phyloP scores from a whole-genome alignment of 2,888 invertebrate species.

The Carterocephalus palaemon region DNA sequence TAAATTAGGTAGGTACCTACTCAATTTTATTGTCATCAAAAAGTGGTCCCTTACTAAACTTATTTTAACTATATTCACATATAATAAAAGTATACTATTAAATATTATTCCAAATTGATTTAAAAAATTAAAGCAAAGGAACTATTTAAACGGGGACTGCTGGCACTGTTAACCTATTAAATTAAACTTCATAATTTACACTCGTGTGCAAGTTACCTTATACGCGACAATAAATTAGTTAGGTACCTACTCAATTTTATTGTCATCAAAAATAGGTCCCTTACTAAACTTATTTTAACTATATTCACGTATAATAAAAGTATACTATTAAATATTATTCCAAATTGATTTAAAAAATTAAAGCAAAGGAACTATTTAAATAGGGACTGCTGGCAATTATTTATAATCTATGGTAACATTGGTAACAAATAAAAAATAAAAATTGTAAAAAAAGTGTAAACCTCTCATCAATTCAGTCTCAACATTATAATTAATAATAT shows the following conservation, averaged over 20 bases:
- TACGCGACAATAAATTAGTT: too few species aligned
- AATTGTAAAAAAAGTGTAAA: neutral
- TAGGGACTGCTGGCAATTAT: slow-evolving; percentile 9
- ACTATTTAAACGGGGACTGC: neutral
- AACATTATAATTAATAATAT: neutral
- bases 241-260: neutral
- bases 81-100: too few species aligned
- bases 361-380: slow-evolving; percentile 1
- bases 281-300: neutral
- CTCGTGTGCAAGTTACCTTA: neutral
- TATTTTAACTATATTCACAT: neutral
- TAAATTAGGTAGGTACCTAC: too few species aligned
- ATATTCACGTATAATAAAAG: neutral
- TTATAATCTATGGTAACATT: slow-evolving; percentile 1
- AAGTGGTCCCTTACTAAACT: neutral
- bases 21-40: neutral
- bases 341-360: slow-evolving; percentile 5
- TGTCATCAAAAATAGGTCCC: neutral
- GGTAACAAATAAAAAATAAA: slow-evolving; percentile 8
- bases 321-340: too few species aligned
- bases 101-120: too few species aligned
- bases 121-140: slow-evolving; percentile 4
- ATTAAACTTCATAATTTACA: slow-evolving; percentile 6
- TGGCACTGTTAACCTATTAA: slow-evolving; percentile 8
- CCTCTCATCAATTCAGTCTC: slow-evolving; percentile 10